A percentile compares a stretch with the other conserved stretches of the same genome.
These are phyloP conservation scores for Micropoecilia bifurca DNA, from an alignment of 2,797 vertebrate species.

Conservation along the genomic window DNA sequence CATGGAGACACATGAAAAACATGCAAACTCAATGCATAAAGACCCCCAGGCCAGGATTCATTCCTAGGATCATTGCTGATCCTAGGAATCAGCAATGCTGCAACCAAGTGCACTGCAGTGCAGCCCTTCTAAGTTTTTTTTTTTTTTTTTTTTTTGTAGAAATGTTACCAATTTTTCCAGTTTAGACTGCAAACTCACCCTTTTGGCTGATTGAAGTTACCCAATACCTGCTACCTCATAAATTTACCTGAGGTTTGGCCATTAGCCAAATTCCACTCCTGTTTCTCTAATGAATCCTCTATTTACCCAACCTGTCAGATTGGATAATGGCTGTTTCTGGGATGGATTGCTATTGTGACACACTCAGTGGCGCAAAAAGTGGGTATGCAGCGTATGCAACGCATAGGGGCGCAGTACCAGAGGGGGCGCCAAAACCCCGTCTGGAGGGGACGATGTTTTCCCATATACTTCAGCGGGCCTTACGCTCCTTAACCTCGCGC, in stretches of 20 bases:
- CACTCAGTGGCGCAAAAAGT: no score
- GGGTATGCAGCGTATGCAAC: no score
- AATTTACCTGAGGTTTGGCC: not conserved
- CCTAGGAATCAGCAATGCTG: no score
- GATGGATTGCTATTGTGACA: not conserved
- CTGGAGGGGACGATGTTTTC: no score
- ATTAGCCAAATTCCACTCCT: not conserved
- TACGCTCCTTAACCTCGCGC: no score
- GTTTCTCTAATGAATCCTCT: not conserved
- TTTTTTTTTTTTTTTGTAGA: not conserved
- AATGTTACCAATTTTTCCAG: not conserved
- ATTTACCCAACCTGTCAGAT: not conserved
- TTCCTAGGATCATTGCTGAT: no score
- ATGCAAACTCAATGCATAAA: no score
- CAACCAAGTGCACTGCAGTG: no score
- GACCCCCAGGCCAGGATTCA: not conserved
- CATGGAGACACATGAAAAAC: no score
- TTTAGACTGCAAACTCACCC: not conserved
- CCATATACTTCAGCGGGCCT: no score
- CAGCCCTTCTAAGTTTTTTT: not conserved
- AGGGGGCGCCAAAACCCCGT: no score
- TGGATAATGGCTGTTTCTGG: not conserved
- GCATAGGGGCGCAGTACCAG: no score
- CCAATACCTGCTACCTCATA: not conserved
- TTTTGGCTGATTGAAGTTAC: not conserved